phyloP scores from a whole-genome alignment of 2,888 invertebrate species.

The Mycogona germanica region DNA sequence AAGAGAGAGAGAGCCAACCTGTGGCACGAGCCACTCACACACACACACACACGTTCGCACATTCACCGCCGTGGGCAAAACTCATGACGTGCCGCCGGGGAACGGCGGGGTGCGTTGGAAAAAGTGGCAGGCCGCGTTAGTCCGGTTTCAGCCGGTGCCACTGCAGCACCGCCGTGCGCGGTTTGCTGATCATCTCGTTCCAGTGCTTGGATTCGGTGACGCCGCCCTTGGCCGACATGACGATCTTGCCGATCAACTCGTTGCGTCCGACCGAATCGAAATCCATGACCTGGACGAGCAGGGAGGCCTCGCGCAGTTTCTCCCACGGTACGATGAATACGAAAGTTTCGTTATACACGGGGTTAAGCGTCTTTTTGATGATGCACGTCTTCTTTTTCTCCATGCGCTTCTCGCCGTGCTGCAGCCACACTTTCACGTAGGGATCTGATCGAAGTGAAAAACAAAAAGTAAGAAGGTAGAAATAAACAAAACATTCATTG shows the following conservation, averaged over 20 bases:
- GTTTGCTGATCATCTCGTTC: slow-evolving; percentile 98
- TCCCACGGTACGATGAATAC: slow-evolving; percentile 96
- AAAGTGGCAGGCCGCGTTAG: slow-evolving; percentile 12
- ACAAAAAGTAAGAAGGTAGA: no score
- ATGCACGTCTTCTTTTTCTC: slow-evolving; percentile 88
- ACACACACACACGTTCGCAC: no score
- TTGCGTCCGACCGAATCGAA: slow-evolving; percentile 92
- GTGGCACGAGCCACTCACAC: no score
- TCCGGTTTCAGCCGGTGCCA: slow-evolving; percentile 93
- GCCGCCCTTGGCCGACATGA: slow-evolving; percentile 83
- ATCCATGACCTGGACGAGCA: slow-evolving; percentile 93
- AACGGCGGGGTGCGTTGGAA: no score
- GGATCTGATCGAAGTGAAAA: slow-evolving; percentile 54
- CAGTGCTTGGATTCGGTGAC: slow-evolving; percentile 94
- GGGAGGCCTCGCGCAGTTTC: slow-evolving; percentile 84
- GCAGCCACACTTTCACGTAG: slow-evolving; percentile 96
- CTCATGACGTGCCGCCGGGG: no score
- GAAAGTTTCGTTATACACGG: slow-evolving; percentile 91
- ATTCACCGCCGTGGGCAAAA: no score
- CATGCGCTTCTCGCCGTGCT: slow-evolving; percentile 85
- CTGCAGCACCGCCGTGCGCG: slow-evolving; percentile 86
- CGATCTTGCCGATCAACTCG: slow-evolving; percentile 82
- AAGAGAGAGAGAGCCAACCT: no score
- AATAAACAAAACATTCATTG: slow-evolving; percentile 11
- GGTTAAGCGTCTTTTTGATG: slow-evolving; percentile 60